Evolutionary conservation across 1,140 invertebrate genomes (phyloP).

Genomic region (Sycobia sp.): DNA sequence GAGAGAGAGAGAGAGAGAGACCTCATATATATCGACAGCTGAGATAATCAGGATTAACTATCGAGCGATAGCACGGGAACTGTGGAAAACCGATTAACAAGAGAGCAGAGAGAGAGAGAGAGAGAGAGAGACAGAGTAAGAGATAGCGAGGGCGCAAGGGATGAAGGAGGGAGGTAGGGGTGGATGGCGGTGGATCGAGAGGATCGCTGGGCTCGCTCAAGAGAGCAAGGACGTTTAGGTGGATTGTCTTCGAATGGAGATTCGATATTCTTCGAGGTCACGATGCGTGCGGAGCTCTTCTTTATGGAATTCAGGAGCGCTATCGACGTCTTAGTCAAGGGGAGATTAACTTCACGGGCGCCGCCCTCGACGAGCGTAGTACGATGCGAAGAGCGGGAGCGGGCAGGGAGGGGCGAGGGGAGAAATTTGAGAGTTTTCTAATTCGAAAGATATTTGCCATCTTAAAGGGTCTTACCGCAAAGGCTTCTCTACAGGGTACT

Average conservation of each 20-base stretch:
- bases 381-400: too few species aligned
- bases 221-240: too few species aligned
- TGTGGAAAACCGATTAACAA: constrained; percentile 21
- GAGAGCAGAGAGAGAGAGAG: constrained; percentile 5
- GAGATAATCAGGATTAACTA: constrained; percentile 29
- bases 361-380: too few species aligned
- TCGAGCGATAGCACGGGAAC: constrained; percentile 4
- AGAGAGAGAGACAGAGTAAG: background rate
- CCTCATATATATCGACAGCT: constrained; percentile 1
- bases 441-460: too few species aligned
- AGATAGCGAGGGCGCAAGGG: background rate
- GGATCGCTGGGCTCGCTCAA: too few species aligned
- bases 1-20: too few species aligned
- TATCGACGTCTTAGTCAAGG: background rate
- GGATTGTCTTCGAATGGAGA: too few species aligned
- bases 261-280: background rate
- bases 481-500: too few species aligned
- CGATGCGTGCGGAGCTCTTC: background rate
- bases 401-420: too few species aligned
- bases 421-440: too few species aligned
- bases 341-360: too few species aligned
- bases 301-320: background rate
- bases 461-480: too few species aligned
- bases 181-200: background rate
- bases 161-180: background rate